Evolutionary conservation across 2,888 invertebrate species (phyloP).

Genomic region (Dromius quadrimaculatus): DNA sequence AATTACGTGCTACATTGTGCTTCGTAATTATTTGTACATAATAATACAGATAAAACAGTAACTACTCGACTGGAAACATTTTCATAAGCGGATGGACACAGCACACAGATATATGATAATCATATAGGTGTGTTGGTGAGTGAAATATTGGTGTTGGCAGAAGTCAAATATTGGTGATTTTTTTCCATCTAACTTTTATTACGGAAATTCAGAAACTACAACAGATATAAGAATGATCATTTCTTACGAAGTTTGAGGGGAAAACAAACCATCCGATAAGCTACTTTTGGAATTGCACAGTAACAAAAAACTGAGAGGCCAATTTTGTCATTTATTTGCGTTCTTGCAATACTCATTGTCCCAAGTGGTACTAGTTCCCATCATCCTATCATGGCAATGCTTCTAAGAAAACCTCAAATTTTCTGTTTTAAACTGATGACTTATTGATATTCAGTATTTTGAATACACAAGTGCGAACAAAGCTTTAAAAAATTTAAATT

Average conservation of each 20-base stretch:
- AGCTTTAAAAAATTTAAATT: too few species aligned
- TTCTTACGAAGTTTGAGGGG: not conserved
- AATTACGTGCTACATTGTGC: slow-evolving; percentile 41
- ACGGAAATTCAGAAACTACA: slow-evolving; percentile 10
- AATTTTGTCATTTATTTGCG: too few species aligned
- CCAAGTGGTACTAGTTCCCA: too few species aligned
- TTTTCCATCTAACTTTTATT: slow-evolving; percentile 18
- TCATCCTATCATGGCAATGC: too few species aligned
- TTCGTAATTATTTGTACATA: slow-evolving; percentile 49
- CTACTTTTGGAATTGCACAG: not conserved
- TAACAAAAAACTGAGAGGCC: too few species aligned
- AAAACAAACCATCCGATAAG: not conserved
- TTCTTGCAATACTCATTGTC: too few species aligned
- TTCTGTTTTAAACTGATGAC: too few species aligned
- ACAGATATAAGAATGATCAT: slow-evolving; percentile 10
- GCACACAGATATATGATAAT: too few species aligned
- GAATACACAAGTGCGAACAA: too few species aligned
- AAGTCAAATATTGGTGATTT: slow-evolving; percentile 25
- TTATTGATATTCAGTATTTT: too few species aligned
- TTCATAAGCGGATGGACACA: too few species aligned
- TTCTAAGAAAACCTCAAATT: too few species aligned
- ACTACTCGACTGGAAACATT: slow-evolving; percentile 15
- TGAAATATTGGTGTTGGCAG: slow-evolving; percentile 23
- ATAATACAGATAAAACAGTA: slow-evolving; percentile 33
- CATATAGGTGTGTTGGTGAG: not conserved